Evolutionary conservation across 2,797 vertebrate species (phyloP), one percentile per base, ranked within the genome.

Genomic region (Mionectes olivaceus): DNA sequence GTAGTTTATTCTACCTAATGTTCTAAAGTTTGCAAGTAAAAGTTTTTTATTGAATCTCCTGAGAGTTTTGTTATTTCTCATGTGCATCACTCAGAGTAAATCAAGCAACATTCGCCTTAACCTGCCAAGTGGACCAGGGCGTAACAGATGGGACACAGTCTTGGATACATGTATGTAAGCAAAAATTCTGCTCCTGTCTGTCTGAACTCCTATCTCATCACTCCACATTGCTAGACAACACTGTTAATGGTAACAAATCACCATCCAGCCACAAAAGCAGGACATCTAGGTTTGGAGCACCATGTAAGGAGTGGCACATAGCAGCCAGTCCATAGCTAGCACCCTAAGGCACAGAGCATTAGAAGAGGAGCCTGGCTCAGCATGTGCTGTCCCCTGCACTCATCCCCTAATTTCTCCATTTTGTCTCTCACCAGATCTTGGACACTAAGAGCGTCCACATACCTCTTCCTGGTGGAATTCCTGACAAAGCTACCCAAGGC

Each of bases 91-190:
- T 3, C 18, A 39, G 44, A 39, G 13, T 52, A 28, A 77, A 32
- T 19, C 37, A 32, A 53, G 27, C 13, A 64, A 50, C 24, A 16
- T 57, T 32, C 30, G 25, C 59, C 15, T 46, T 57, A 77, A 35
- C 27, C 14, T 17, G 25, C 18, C 0, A 0, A 65, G 33, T 11
- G 24, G 15, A 41, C 7, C 17, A 15, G 19, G 30, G 2, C 18
- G 8, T 41, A 52, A 52, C 17, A 39, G 19, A 43, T 33, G 23
- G 27, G 56, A 60, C n/a, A 57, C 4, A n/a, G 25, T 39, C 50
- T 68, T 80, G 7, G 30, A 71, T 64, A 43, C 25, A 39, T 5
- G 9, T 14, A 11, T 56, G 28, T 24, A 35, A 75, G 18, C 9
- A 83, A 61, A 91, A 90, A 35, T 69, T 9, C 1, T 69, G 3